Evolutionary conservation across 2,888 invertebrate species (phyloP).

Genomic region (Hirtodrosophila cameraria): DNA sequence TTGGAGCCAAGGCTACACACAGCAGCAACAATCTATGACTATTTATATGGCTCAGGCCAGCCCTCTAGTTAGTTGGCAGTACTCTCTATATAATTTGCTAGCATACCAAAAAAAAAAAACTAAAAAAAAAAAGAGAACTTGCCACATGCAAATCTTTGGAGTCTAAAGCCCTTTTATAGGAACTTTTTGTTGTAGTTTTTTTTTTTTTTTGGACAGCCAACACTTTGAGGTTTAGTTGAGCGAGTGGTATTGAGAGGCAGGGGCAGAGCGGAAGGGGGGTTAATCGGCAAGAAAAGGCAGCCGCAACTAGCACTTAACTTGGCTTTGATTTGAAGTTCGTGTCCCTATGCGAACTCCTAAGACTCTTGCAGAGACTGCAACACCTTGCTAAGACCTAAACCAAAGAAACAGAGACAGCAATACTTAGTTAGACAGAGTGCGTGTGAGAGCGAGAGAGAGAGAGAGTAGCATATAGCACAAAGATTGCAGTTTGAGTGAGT

Average conservation of each 20-base stretch:
- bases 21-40: conserved; percentile 52
- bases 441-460: background rate
- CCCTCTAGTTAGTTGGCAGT: conserved; percentile 21
- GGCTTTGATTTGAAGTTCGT: conserved; percentile 83
- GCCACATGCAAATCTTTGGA: conserved; percentile 58
- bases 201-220: conserved; percentile 53
- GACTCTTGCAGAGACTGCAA: conserved; percentile 47
- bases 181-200: too few species aligned
- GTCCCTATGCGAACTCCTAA: conserved; percentile 77
- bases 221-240: conserved; percentile 50
- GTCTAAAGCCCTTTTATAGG: conserved; percentile 44
- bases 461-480: conserved; percentile 10
- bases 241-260: background rate
- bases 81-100: conserved; percentile 44
- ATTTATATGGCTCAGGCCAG: conserved; percentile 45
- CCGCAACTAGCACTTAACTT: conserved; percentile 76
- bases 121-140: conserved; percentile 13
- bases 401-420: background rate
- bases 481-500: conserved; percentile 69
- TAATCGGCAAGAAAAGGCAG: conserved; percentile 25
- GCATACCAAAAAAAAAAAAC: conserved; percentile 43
- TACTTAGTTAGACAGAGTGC: background rate
- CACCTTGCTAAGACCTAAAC: too few species aligned
- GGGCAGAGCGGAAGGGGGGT: background rate
- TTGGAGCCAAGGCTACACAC: conserved; percentile 66